Conservation (phyloP, 1,140 invertebrate genomes). For the Triops longicaudatus region DNA sequence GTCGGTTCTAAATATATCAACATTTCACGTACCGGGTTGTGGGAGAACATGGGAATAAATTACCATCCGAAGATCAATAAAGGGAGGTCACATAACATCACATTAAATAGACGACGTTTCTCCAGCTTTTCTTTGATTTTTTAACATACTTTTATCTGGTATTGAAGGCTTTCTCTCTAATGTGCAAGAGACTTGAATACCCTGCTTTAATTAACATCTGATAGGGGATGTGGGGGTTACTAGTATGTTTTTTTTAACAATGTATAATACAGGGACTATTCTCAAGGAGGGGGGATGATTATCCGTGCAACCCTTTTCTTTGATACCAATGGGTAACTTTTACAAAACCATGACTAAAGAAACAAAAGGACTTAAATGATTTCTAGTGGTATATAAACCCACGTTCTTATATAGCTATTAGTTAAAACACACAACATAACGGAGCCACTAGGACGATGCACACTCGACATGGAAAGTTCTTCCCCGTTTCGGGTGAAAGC, state of each 20-base stretch:
- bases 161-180: neutral
- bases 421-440: neutral
- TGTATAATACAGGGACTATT: neutral
- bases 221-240: neutral
- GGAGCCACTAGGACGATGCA: neutral
- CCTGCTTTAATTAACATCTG: neutral
- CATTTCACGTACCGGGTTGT: slow-evolving; percentile 7
- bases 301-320: neutral
- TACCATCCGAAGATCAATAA: neutral
- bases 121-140: neutral
- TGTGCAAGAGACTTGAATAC: neutral
- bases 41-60: slow-evolving; percentile 15
- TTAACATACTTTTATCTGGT: neutral
- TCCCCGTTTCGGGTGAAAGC: neutral
- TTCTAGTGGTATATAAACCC: neutral
- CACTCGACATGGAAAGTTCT: neutral
- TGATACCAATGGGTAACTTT: neutral
- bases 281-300: neutral
- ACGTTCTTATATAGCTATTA: neutral
- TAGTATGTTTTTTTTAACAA: neutral
- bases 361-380: neutral
- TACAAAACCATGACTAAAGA: neutral
- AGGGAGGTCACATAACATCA: slow-evolving; percentile 11
- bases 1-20: slow-evolving; percentile 12
- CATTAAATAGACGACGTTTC: neutral